Evolutionary conservation across 2,888 invertebrate species (phyloP), one percentile per base, ranked within the genome.

Genomic region (Julus scandinavius): DNA sequence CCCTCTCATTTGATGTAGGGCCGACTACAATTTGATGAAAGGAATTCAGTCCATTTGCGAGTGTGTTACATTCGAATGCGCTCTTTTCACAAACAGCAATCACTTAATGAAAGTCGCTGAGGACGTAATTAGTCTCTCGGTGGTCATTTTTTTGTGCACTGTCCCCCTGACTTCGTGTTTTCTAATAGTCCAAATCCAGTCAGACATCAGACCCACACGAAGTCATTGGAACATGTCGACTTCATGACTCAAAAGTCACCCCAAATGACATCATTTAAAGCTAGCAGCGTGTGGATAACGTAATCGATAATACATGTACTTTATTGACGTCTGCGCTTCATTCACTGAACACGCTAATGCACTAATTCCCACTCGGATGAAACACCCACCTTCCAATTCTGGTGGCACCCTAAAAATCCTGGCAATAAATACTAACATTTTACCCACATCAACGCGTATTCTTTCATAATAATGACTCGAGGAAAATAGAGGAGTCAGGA

Each of bases 281-380:
- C 20, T 29, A 72, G 72, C 72, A 72, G 72, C 72, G 72, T 72
- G 72, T 72, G 72, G 72, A 72, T 72, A 72, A 72, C 72, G 72
- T 72, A 72, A 72, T 72, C 72, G 72, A 72, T 72, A 72, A 72
- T 72, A 72, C 41, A 45, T 45, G 41, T 6, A 45, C 72, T 72
- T 72, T 72, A 72, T 72, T 72, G 72, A 29, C 9, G 72, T 72
- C 72, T 72, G 72, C 20, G 9, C 72, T 17, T 20, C 20, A 29
- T 72, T 72, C 72, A 72, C 72, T 29, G 72, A 20, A 29, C 20
- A 11, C 72, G 63, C n/a, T 72, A 72, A 72, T 72, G 72, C 72
- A 20, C 72, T 72, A 72, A 72, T 72, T 72, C 72, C 29, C 72
- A 29, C 72, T 20, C 72, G 72, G n/a, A 72, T 72, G 6, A 29